Percentiles rank a stretch among this genome's conserved stretches.
These are phyloP conservation scores for Pardalotus punctatus DNA, from an alignment of 2,113 vertebrate species.

Conservation along the genomic window DNA sequence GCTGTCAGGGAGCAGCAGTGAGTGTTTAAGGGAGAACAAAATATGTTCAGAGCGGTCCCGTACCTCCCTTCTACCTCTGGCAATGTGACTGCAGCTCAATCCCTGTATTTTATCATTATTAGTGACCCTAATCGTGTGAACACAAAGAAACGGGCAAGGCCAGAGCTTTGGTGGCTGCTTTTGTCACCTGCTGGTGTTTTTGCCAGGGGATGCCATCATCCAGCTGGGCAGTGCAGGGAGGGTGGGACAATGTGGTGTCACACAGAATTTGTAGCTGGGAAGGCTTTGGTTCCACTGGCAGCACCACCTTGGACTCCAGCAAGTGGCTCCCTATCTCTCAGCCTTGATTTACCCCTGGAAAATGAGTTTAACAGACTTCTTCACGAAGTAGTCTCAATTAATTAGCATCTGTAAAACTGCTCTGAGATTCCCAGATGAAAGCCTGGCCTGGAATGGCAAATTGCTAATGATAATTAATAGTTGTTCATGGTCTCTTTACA, in stretches of 20 bases:
- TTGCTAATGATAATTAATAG: slow-evolving; percentile 66
- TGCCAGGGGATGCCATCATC: neutral
- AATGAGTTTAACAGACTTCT: slow-evolving; percentile 45
- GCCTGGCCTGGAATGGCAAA: slow-evolving; percentile 54
- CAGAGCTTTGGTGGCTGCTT: neutral
- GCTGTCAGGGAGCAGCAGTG: neutral
- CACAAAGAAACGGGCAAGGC: neutral
- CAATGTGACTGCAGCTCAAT: neutral
- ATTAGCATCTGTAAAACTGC: slow-evolving; percentile 53
- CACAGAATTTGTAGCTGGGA: accelerated
- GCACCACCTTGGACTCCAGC: neutral
- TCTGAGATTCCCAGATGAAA: slow-evolving; percentile 53
- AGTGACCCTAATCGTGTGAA: neutral
- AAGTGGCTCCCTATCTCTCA: neutral
- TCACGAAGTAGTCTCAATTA: slow-evolving; percentile 49
- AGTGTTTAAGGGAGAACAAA: neutral
- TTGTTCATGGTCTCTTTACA: slow-evolving; percentile 36
- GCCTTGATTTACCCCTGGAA: slow-evolving; percentile 47
- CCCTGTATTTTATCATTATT: neutral
- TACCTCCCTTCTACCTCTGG: neutral
- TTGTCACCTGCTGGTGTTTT: neutral
- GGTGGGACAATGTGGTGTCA: neutral
- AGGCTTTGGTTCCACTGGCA: neutral
- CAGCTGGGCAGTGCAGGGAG: neutral
- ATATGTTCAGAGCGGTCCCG: neutral